A percentile compares a stretch with the other conserved stretches of the same genome.
Evolutionary conservation across 2,888 invertebrate genomes (phyloP).

Genomic region (Mythimna impura): DNA sequence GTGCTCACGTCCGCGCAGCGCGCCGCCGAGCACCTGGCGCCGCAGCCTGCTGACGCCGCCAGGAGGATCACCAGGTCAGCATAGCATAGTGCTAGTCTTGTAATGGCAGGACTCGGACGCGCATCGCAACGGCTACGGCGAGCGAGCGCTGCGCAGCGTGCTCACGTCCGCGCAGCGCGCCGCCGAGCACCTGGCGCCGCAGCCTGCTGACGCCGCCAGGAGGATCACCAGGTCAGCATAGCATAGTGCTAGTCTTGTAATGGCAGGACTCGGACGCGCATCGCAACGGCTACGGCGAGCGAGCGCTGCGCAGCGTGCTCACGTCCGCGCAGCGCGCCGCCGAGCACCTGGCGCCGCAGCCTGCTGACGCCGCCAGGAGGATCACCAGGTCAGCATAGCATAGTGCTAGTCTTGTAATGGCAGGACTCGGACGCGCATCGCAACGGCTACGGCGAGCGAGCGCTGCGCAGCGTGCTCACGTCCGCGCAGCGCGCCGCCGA

Average conservation of each 20-base stretch:
- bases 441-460: slow-evolving; percentile 98
- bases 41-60: slow-evolving; percentile 78
- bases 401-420: too few relatives aligned
- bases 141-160: slow-evolving; percentile 97
- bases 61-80: slow-evolving; percentile 42
- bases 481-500: slow-evolving; percentile 96
- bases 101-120: slow-evolving; percentile 94
- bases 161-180: slow-evolving; percentile 97
- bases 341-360: slow-evolving; percentile 93
- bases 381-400: not conserved
- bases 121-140: slow-evolving; percentile 96
- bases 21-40: slow-evolving; percentile 95
- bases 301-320: slow-evolving; percentile 97
- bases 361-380: slow-evolving; percentile 69
- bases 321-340: slow-evolving; percentile 97
- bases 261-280: slow-evolving; percentile 95
- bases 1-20: slow-evolving; percentile 97
- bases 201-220: slow-evolving; percentile 70
- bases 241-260: not conserved
- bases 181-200: slow-evolving; percentile 94
- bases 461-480: slow-evolving; percentile 97
- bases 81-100: not conserved
- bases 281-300: slow-evolving; percentile 97
- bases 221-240: slow-evolving; percentile 11
- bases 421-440: slow-evolving; percentile 96